Base-by-base conservation (phyloP, 92 coral and sea anemone genomes). In the Zoanthus gigantus region DNA sequence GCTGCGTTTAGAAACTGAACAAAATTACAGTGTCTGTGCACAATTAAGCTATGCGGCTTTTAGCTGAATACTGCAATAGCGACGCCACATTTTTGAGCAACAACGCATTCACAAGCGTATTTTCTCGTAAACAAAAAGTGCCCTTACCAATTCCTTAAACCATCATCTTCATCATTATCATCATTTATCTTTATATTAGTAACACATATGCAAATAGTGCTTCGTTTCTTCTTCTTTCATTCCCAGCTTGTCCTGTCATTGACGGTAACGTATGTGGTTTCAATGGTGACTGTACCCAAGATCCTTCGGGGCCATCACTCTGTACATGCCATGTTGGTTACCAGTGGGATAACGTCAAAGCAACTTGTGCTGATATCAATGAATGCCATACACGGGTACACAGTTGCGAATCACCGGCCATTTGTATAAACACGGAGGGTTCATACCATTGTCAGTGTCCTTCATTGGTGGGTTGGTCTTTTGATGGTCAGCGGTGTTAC, bases 361-460 rank as follows among this genome's bases (percentile, higher is more conserved):
- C 63, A 30, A 9, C 56, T 53, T 92, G 94, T 77, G 88, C 50
- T 50, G 94, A 83, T 31, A 83, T 71, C 4, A 69, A 89, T 37
- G 93, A 92, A 72, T 92, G 94, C 37, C 71, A 23, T 16, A 61
- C 65, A 12, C 86, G 80, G 61, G 37, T 63, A 28, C 94, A 92
- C 17, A 73, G 87, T 30, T 92, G 92, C 63, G 53, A 81, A 17
- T 3, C 92, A 28, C 92, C 94, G 23, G 92, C 94, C 31, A 53
- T 50, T 45, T 92, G 94, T 34, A 48, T 89, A 54, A 92, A 92
- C 74, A 86, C 94, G 14, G 74, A 74, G 32, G 94, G 94, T 16
- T 92, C 94, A n/a, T 92, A 86, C 74, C 84, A 87, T 14, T 92
- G 94, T 53, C 77, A 89, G 65, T 92, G 94, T 50, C 94, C 94